phyloP scores from a whole-genome alignment of 2,797 vertebrate genomes.

The Sphaeramia orbicularis region DNA sequence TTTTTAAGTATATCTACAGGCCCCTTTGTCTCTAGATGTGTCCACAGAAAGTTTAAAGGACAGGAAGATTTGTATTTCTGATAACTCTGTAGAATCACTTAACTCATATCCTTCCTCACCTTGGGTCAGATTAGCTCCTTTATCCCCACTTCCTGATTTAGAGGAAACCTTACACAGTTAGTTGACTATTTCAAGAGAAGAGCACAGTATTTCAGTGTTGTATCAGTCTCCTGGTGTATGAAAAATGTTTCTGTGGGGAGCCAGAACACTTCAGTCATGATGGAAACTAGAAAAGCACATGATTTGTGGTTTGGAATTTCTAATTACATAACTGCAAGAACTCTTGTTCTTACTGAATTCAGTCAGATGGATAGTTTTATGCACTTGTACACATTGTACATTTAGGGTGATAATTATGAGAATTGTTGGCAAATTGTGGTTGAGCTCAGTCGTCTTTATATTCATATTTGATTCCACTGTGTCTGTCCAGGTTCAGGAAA shows the following conservation, averaged over 20 bases:
- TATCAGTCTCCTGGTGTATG: not conserved
- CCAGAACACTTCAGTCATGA: not conserved
- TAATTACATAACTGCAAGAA: not conserved
- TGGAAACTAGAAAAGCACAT: not conserved
- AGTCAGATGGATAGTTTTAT: too few relatives aligned
- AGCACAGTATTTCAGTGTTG: slow-evolving; percentile 8
- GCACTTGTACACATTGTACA: too few relatives aligned
- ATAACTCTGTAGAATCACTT: slow-evolving; percentile 67
- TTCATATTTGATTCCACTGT: slow-evolving; percentile 31
- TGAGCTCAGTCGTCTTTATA: not conserved
- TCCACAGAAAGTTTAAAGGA: slow-evolving; percentile 47
- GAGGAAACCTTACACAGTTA: slow-evolving; percentile 40
- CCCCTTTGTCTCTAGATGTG: slow-evolving; percentile 30
- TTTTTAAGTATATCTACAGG: slow-evolving; percentile 37
- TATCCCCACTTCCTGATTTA: slow-evolving; percentile 54
- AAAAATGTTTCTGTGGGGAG: not conserved
- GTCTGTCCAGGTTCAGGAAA: slow-evolving; percentile 93
- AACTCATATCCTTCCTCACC: slow-evolving; percentile 56
- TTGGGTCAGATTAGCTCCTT: slow-evolving; percentile 49
- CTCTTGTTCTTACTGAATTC: too few relatives aligned
- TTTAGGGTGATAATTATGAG: too few relatives aligned
- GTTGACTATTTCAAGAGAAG: slow-evolving; percentile 24
- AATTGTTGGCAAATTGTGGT: not conserved
- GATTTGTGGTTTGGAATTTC: not conserved
- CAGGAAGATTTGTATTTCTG: slow-evolving; percentile 69